Conservation (phyloP, 2,797 vertebrate species). For the Poeciliopsis presidionis region DNA sequence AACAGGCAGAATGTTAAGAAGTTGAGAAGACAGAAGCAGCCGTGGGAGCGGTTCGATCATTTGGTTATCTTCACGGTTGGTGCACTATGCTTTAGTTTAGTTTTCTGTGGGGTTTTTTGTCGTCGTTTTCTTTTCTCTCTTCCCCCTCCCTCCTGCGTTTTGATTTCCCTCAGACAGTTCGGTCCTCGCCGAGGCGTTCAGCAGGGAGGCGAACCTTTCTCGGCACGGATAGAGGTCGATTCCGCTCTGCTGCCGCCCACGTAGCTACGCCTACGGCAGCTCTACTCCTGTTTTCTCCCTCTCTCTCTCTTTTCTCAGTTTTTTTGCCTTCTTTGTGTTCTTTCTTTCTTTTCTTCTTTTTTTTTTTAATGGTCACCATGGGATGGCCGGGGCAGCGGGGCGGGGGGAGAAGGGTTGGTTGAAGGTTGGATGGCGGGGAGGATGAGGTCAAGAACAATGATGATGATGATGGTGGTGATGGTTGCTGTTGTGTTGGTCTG, state of each 20-base stretch:
- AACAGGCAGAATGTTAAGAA: conserved; percentile 75
- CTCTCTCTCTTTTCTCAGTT: conserved; percentile 24
- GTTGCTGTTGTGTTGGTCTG: conserved; percentile 78
- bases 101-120: conserved; percentile 12
- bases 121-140: neutral
- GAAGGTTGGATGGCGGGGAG: conserved; percentile 25
- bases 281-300: conserved; percentile 56
- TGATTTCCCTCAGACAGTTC: conserved; percentile 66
- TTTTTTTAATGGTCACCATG: conserved; percentile 30
- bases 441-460: conserved; percentile 54
- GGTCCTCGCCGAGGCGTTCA: conserved; percentile 61
- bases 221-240: conserved; percentile 64
- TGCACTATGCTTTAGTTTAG: conserved; percentile 75
- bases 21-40: conserved; percentile 79
- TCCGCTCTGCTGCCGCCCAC: conserved; percentile 64
- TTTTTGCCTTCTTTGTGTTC: conserved; percentile 58
- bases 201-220: conserved; percentile 63
- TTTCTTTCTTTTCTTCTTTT: too few species aligned
- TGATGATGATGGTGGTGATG: conserved; percentile 30
- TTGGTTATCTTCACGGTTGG: conserved; percentile 75
- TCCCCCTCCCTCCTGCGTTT: conserved; percentile 39
- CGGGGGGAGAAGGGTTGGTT: conserved; percentile 23
- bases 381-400: conserved; percentile 50
- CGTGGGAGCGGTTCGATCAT: conserved; percentile 77
- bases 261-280: conserved; percentile 54